A percentile compares a stretch with the other conserved stretches of the same genome.
phyloP scores from a whole-genome alignment of 2,113 vertebrate genomes.

The Elgaria multicarinata region DNA sequence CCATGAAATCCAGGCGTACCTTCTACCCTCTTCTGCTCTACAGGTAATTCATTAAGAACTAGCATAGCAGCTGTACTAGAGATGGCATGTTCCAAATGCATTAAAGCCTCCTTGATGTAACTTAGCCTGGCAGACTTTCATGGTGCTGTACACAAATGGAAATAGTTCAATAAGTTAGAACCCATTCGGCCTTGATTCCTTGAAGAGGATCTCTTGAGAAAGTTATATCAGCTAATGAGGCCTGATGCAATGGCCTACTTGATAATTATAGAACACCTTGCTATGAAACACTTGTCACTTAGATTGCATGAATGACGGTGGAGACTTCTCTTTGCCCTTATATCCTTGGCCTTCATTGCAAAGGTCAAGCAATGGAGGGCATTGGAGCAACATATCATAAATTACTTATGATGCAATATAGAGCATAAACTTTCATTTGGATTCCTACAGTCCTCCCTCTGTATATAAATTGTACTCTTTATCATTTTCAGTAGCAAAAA shows the following conservation, averaged over 20 bases:
- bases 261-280: slow-evolving; percentile 30
- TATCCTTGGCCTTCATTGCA: not conserved
- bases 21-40: too few species aligned
- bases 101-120: not conserved
- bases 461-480: not conserved
- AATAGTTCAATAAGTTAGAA: not conserved
- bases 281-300: not conserved
- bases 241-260: slow-evolving; percentile 27
- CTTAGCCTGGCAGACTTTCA: not conserved
- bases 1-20: too few species aligned
- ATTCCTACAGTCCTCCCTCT: not conserved
- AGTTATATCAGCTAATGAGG: slow-evolving; percentile 23
- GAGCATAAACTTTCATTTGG: not conserved
- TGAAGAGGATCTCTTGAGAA: slow-evolving; percentile 39
- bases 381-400: not conserved
- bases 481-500: not conserved
- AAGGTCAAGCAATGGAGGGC: slow-evolving; percentile 1
- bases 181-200: slow-evolving; percentile 1
- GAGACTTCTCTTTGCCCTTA: not conserved
- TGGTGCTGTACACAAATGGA: fast-evolving
- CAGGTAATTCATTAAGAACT: not conserved
- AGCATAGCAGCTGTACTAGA: not conserved
- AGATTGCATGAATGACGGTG: not conserved
- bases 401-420: not conserved
- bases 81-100: not conserved